Evolutionary conservation across 2,888 invertebrate species (phyloP).

Genomic region (Monochamus alternatus): DNA sequence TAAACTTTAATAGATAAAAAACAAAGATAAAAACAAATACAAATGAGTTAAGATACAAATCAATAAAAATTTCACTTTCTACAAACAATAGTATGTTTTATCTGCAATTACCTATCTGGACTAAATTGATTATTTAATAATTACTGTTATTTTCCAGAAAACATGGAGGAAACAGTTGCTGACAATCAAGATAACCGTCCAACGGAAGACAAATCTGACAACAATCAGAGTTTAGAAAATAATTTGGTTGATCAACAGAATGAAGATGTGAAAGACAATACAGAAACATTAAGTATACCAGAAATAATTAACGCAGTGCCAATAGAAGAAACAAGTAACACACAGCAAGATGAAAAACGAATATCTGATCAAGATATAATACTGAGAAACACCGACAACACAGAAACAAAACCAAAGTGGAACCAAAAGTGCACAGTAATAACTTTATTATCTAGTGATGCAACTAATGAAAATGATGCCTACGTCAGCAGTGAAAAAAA

Average conservation of each 20-base stretch:
- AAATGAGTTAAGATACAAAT: no score
- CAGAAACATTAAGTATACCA: background rate
- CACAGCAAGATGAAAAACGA: background rate
- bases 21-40: no score
- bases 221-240: background rate
- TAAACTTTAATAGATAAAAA: no score
- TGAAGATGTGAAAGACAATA: background rate
- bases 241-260: background rate
- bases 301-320: background rate
- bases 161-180: background rate
- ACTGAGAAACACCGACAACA: background rate
- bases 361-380: background rate
- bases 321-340: background rate
- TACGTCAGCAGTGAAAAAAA: background rate
- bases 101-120: background rate
- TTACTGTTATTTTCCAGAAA: background rate
- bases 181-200: background rate
- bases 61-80: no score
- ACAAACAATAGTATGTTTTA: no score
- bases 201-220: background rate
- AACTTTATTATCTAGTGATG: background rate
- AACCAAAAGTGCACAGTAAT: slow-evolving; percentile 9
- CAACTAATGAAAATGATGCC: background rate
- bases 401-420: background rate
- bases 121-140: background rate